Evolutionary conservation across 2,888 invertebrate genomes (phyloP), one percentile per base, ranked within the genome.

Genomic region (Chromoteleia sp.): DNA sequence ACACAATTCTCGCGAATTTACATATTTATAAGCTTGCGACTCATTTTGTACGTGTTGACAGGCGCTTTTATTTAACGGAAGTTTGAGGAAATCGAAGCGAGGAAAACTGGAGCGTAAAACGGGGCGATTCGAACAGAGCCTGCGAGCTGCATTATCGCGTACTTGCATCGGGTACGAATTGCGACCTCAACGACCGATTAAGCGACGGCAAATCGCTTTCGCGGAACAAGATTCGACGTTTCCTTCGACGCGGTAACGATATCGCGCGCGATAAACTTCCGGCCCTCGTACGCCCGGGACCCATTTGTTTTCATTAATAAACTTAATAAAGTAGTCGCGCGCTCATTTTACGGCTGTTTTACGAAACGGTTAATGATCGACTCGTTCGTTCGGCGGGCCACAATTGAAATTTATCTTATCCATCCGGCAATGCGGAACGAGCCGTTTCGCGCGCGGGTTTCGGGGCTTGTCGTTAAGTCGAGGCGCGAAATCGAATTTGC

Each of bases 21-120:
- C 80, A 83, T 83, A 81, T 81, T 83, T 80, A 83, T 81, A 76
- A 83, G 77, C 70, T 70, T 67, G 70, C 65, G 71, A 74, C 77
- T 83, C 74, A 70, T 70, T 74, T 77, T 73, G 70, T 75, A 78
- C 73, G 81, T 81, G 81, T 75, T 73, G 71, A 71, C 76, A 61
- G 71, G 59, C 71, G 71, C 76, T 81, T 76, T 71, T 76, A 67
- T 76, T 81, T 81, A 81, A 75, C 71, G 81, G 65, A 73, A 67
- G 83, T 52, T 75, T 52, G 65, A 52, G 77, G 74, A 83, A 83
- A 83, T 83, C 75, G 78, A 81, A 83, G 77, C 52, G 67, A 70
- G 77, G 58, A 45, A 77, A 83, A 71, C 58, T 77, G 73, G 77
- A 74, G 74, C 70, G 75, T 78, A 61, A 81, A 81, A 75, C 77